Base-by-base conservation (phyloP, 2,888 invertebrate species). In the Gisinianus flammeolus region DNA sequence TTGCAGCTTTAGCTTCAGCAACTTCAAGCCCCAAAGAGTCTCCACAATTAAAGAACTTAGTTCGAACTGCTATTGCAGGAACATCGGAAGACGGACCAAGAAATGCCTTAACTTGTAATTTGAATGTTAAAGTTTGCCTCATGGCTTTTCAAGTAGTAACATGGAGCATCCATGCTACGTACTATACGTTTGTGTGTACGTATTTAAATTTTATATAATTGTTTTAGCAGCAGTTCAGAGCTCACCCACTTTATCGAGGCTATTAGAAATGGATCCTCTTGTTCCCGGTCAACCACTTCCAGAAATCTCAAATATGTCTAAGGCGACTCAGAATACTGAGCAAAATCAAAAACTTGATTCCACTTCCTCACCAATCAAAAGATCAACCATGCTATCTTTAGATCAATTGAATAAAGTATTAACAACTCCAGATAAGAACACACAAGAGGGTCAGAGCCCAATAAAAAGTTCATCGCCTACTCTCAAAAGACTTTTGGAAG, bases 181-280 rank as follows among this genome's bases (percentile, higher is more conserved):
- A 62, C n/a, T 62, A 16, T 62, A 8, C 62, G n/a, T 62, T 22
- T 62, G 12, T 16, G 62, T n/a, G n/a, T 16, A 16, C 16, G 8
- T 62, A 16, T 66, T 66, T 66, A 66, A 31, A 67, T 31, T 10
- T 44, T 44, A 58, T 58, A n/a, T 58, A 58, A 58, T n/a, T 58
- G n/a, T 58, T 58, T 19, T 22, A 72, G 58, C 72, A 22, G 56
- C 72, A 0, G 72, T n/a, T n/a, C n/a, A n/a, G n/a, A n/a, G 91
- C 0, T 92, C 93, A 0, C 93, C 93, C 0, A 93, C 93, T 0
- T 87, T 93, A 0, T 93, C 93, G 0, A 91, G 92, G 90, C 87
- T 93, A 8, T 87, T 93, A 6, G 93, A 91, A 82, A 89, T 89
- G 81, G 88, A 89, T 78, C 87, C 87, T 3, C 85, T 87, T 80